Percentiles rank a stretch among this genome's conserved stretches.
These are phyloP conservation scores for Nerophis lumbriciformis DNA, from an alignment of 2,113 vertebrate genomes.

Conservation along the genomic window DNA sequence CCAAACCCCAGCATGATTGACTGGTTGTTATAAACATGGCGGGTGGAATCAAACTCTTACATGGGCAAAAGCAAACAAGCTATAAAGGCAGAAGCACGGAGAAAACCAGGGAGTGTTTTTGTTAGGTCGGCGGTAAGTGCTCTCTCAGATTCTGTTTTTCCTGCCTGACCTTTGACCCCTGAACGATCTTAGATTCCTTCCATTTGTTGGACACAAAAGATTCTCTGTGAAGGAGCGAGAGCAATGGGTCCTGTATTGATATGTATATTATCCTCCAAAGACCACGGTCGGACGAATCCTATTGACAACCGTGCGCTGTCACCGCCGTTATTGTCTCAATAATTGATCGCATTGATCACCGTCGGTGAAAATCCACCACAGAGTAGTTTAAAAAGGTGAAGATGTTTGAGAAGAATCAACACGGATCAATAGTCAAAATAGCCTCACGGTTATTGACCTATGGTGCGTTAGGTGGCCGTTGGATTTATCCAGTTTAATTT, in stretches of 20 bases:
- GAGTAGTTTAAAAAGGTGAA: constrained; percentile 39
- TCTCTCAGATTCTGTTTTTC: constrained; percentile 34
- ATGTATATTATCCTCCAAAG: constrained; percentile 40
- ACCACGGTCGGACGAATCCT: constrained; percentile 17
- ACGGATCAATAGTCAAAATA: constrained; percentile 37
- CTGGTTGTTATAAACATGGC: constrained; percentile 1
- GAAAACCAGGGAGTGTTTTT: constrained; percentile 29
- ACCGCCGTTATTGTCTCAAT: constrained; percentile 38
- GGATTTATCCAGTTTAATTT: constrained; percentile 54
- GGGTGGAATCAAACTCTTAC: constrained; percentile 6
- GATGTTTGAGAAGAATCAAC: constrained; percentile 44
- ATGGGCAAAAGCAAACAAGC: constrained; percentile 30
- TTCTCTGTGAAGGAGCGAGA: constrained; percentile 42
- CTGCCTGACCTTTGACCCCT: constrained; percentile 41
- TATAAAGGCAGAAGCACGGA: constrained; percentile 29
- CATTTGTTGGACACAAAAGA: constrained; percentile 45
- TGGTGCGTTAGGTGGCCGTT: constrained; percentile 12
- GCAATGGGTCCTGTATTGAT: constrained; percentile 39
- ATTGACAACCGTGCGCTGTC: constrained; percentile 37
- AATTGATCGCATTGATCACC: constrained; percentile 53
- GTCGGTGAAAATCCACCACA: constrained; percentile 39
- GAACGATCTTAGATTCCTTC: constrained; percentile 43
- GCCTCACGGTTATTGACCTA: constrained; percentile 14
- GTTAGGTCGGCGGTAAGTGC: constrained; percentile 52
- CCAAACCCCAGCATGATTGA: background rate